A percentile compares a stretch with the other conserved stretches of the same genome.
phyloP scores from a whole-genome alignment of 2,888 invertebrate genomes.

The Cryptosula pallasiana region DNA sequence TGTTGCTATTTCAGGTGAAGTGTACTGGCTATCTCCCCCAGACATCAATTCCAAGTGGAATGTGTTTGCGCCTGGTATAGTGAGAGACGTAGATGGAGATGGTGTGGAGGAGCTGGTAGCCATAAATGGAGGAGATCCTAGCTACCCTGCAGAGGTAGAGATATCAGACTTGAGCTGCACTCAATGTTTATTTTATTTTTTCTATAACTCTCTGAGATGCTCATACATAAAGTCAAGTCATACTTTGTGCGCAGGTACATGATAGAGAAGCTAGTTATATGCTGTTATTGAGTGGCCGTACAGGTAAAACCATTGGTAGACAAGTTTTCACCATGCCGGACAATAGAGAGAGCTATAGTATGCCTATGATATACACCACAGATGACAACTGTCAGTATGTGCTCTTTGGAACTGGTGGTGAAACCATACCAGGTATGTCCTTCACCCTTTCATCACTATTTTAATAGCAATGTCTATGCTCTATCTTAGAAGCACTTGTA shows the following conservation, averaged over 20 bases:
- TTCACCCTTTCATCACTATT: not conserved
- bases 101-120: conserved; percentile 3
- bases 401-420: conserved; percentile 9
- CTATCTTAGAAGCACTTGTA: too few species aligned
- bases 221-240: not conserved
- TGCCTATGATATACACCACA: not conserved
- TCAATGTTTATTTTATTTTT: too few species aligned
- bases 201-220: too few species aligned
- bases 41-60: not conserved
- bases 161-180: too few species aligned
- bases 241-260: not conserved
- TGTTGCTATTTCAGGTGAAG: not conserved
- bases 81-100: not conserved
- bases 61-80: conserved; percentile 1
- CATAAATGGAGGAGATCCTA: not conserved
- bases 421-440: not conserved
- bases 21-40: not conserved
- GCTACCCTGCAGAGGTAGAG: not conserved
- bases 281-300: not conserved
- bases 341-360: not conserved
- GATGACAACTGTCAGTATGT: not conserved
- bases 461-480: too few species aligned
- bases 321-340: not conserved
- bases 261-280: not conserved
- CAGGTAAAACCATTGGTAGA: not conserved